phyloP scores from a whole-genome alignment of 2,888 invertebrate genomes.

The Hemistola chrysoprasaria region DNA sequence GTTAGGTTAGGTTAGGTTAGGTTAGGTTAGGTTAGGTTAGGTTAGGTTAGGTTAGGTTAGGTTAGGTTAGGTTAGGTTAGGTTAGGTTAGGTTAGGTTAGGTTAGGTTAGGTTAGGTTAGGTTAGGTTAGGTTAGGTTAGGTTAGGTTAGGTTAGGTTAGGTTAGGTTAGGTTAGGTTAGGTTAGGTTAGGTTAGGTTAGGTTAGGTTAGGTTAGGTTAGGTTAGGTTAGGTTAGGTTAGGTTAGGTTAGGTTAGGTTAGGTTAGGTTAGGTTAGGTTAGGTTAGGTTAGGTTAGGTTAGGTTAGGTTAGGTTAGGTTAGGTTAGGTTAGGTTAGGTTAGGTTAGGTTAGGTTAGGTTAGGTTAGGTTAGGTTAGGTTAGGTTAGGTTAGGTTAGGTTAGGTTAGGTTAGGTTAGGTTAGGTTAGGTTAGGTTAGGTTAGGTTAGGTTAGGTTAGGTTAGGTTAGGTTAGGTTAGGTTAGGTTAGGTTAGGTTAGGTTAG shows the following conservation, averaged over 20 bases:
- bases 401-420: conserved; percentile 29
- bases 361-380: conserved; percentile 35
- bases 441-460: conserved; percentile 31
- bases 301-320: conserved; percentile 30
- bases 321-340: conserved; percentile 31
- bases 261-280: conserved; percentile 33
- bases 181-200: conserved; percentile 28
- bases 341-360: conserved; percentile 35
- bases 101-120: conserved; percentile 20
- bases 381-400: conserved; percentile 29
- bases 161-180: conserved; percentile 28
- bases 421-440: conserved; percentile 28
- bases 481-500: conserved; percentile 27
- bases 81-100: conserved; percentile 18
- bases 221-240: conserved; percentile 28
- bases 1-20: conserved; percentile 20
- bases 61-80: conserved; percentile 21
- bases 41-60: conserved; percentile 21
- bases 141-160: conserved; percentile 24
- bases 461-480: conserved; percentile 32
- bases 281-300: conserved; percentile 31
- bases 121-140: conserved; percentile 20
- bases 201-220: conserved; percentile 26
- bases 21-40: conserved; percentile 21
- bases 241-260: conserved; percentile 30